phyloP scores from a whole-genome alignment of 1,140 invertebrate species.

The Trinorchestia longiramus region DNA sequence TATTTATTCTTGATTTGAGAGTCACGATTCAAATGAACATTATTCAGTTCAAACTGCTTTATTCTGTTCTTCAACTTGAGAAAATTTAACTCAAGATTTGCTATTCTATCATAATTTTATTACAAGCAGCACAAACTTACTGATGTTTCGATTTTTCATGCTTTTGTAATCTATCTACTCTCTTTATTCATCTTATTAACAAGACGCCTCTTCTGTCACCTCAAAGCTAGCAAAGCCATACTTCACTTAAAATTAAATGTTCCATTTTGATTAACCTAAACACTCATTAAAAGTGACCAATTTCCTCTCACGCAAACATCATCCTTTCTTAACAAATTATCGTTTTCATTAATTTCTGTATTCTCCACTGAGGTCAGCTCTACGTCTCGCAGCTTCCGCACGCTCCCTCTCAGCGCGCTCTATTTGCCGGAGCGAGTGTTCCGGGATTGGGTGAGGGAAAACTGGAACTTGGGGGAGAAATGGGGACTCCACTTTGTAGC shows the following conservation, averaged over 20 bases:
- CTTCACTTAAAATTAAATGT: neutral
- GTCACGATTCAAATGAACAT: too few relatives aligned
- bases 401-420: conserved; percentile 59
- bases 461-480: conserved; percentile 59
- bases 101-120: too few relatives aligned
- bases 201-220: neutral
- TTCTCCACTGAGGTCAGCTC: neutral
- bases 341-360: conserved; percentile 33
- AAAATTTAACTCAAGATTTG: neutral
- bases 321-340: neutral
- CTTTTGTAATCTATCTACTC: neutral
- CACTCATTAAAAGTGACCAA: neutral
- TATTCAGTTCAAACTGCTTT: too few relatives aligned
- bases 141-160: neutral
- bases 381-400: conserved; percentile 20
- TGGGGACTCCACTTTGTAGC: conserved; percentile 61
- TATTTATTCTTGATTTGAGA: too few relatives aligned
- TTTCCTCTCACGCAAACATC: neutral
- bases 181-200: neutral
- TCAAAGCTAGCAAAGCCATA: neutral
- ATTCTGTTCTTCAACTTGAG: too few relatives aligned
- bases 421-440: conserved; percentile 61
- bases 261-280: neutral
- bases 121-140: neutral
- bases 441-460: conserved; percentile 63